phyloP scores from a whole-genome alignment of 2,888 invertebrate species.

The Erebia ligea region DNA sequence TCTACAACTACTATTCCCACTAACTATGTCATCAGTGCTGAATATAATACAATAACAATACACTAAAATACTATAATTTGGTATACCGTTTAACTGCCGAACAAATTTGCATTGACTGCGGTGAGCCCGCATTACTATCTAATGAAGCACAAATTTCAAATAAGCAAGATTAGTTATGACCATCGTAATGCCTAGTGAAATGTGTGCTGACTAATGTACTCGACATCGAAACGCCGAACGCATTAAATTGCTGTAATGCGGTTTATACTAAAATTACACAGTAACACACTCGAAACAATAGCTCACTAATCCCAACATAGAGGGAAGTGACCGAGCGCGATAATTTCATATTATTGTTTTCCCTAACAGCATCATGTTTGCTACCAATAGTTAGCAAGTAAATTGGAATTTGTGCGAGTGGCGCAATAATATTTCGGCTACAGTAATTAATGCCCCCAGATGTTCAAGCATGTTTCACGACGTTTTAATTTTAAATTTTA shows the following conservation, averaged over 20 bases:
- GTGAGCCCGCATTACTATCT: slow-evolving; percentile 33
- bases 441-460: slow-evolving; percentile 71
- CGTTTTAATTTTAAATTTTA: slow-evolving; percentile 51
- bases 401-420: slow-evolving; percentile 74
- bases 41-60: slow-evolving; percentile 1
- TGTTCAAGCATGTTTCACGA: slow-evolving; percentile 53
- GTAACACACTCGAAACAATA: slow-evolving; percentile 44
- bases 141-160: slow-evolving; percentile 39
- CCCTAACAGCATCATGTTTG: slow-evolving; percentile 65
- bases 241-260: slow-evolving; percentile 39
- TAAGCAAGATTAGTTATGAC: slow-evolving; percentile 38
- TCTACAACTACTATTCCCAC: slow-evolving; percentile 1
- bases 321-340: slow-evolving; percentile 58
- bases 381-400: slow-evolving; percentile 61
- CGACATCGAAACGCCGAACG: slow-evolving; percentile 33
- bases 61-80: slow-evolving; percentile 7
- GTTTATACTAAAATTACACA: slow-evolving; percentile 43
- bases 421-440: slow-evolving; percentile 65
- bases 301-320: slow-evolving; percentile 52
- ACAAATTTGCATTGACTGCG: slow-evolving; percentile 34
- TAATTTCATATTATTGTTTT: slow-evolving; percentile 73
- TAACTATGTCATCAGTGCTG: not conserved
- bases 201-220: slow-evolving; percentile 35
- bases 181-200: slow-evolving; percentile 33
- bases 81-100: slow-evolving; percentile 20